A percentile compares a stretch with the other conserved stretches of the same genome.
Evolutionary conservation across 2,113 vertebrate genomes (phyloP).

Genomic region (Meles meles): DNA sequence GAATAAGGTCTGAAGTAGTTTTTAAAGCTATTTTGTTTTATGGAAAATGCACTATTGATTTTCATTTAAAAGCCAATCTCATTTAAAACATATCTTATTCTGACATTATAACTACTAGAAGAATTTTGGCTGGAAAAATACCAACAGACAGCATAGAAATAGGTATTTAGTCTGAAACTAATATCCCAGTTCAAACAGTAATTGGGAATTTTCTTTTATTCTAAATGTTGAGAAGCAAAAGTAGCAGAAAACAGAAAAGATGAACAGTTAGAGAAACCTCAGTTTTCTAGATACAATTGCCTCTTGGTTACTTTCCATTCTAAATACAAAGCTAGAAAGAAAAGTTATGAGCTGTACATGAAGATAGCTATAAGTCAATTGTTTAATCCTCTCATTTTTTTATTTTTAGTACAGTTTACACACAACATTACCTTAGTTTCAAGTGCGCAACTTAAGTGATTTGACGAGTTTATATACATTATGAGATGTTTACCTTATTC

Average conservation of each 20-base stretch:
- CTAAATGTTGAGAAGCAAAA: conserved; percentile 40
- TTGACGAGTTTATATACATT: neutral
- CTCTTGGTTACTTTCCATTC: neutral
- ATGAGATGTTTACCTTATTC: neutral
- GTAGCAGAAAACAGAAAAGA: neutral
- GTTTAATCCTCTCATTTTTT: neutral
- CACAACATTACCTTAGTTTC: neutral
- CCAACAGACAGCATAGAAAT: conserved; percentile 10
- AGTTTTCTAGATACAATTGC: neutral
- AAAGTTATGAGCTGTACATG: neutral
- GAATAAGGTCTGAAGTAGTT: conserved; percentile 49
- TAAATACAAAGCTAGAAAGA: neutral
- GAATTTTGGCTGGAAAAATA: conserved; percentile 52
- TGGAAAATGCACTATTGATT: conserved; percentile 57
- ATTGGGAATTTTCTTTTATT: conserved; percentile 28
- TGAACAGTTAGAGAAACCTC: neutral
- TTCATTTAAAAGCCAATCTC: conserved; percentile 55
- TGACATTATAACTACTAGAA: conserved; percentile 31
- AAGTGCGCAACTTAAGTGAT: neutral
- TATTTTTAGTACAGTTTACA: neutral
- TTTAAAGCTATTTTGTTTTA: conserved; percentile 41
- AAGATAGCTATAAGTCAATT: neutral
- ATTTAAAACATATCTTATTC: conserved; percentile 50
- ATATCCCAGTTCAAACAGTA: neutral
- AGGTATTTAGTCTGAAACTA: conserved; percentile 23